These are phyloP conservation scores for Leucoma salicis DNA, from an alignment of 2,888 invertebrate genomes.

Conservation along the genomic window DNA sequence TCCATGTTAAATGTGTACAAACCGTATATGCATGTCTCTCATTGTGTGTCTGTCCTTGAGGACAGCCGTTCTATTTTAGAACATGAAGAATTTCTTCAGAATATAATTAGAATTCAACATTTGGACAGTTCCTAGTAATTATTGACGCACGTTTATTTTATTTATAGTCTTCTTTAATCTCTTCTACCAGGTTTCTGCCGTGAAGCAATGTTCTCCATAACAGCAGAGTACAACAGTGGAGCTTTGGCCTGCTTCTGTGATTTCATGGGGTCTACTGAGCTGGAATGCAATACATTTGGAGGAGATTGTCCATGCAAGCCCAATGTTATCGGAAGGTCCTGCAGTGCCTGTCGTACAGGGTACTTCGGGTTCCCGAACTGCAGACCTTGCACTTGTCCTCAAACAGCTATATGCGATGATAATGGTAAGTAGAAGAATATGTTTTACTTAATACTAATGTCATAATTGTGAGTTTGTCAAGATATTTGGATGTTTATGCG, in stretches of 20 bases:
- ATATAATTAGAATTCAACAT: too few relatives aligned
- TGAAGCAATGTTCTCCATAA: constrained; percentile 95
- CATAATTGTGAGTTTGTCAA: too few relatives aligned
- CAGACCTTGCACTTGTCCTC: constrained; percentile 92
- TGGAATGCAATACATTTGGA: constrained; percentile 96
- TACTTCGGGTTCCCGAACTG: constrained; percentile 98
- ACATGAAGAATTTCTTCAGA: too few relatives aligned
- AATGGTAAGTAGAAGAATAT: constrained; percentile 61
- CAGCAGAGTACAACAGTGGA: constrained; percentile 96
- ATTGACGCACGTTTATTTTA: too few relatives aligned
- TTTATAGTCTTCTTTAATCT: too few relatives aligned
- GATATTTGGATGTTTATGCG: too few relatives aligned
- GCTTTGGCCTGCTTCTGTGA: constrained; percentile 95
- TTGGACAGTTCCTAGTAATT: too few relatives aligned
- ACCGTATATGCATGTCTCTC: too few relatives aligned
- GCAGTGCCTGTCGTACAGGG: constrained; percentile 93
- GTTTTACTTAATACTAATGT: too few relatives aligned
- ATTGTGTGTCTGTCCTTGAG: too few relatives aligned
- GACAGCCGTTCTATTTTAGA: too few relatives aligned
- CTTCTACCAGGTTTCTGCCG: constrained; percentile 88
- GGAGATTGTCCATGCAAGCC: constrained; percentile 97
- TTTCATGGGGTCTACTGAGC: constrained; percentile 90
- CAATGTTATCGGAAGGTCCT: constrained; percentile 95
- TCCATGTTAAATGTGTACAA: too few relatives aligned
- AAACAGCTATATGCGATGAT: constrained; percentile 90